Conservation (phyloP, 2,888 invertebrate species). For the Cephus pygmeus region DNA sequence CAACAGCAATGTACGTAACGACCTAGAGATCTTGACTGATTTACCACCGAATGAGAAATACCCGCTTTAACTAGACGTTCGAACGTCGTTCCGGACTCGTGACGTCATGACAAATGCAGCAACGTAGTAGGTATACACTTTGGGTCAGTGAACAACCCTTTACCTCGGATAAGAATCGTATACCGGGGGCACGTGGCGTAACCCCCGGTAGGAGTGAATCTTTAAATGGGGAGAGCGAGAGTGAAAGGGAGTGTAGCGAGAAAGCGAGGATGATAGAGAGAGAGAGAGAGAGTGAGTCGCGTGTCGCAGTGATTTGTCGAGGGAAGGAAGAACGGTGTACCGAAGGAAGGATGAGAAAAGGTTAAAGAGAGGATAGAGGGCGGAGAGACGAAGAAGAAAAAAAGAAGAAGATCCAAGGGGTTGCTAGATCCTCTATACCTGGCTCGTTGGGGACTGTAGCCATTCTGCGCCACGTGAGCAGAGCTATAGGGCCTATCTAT, state of each 20-base stretch:
- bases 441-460: conserved; percentile 4
- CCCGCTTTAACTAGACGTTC: background rate
- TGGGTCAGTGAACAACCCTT: background rate
- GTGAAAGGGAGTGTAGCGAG: conserved; percentile 10
- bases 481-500: conserved; percentile 8
- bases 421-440: conserved; percentile 3
- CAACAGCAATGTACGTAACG: background rate
- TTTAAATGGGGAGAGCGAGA: conserved; percentile 1
- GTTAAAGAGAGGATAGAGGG: conserved; percentile 16
- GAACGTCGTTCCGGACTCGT: background rate
- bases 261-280: conserved; percentile 21
- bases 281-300: conserved; percentile 8
- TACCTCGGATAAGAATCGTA: background rate
- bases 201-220: background rate
- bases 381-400: conserved; percentile 23
- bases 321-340: background rate
- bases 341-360: conserved; percentile 14
- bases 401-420: conserved; percentile 12
- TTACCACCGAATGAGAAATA: background rate
- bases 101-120: background rate
- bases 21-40: background rate
- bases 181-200: conserved; percentile 2
- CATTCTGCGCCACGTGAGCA: conserved; percentile 11
- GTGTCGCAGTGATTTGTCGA: conserved; percentile 8
- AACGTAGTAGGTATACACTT: background rate